Evolutionary conservation across 2,888 invertebrate species (phyloP).

Genomic region (Habroteleia sp.): DNA sequence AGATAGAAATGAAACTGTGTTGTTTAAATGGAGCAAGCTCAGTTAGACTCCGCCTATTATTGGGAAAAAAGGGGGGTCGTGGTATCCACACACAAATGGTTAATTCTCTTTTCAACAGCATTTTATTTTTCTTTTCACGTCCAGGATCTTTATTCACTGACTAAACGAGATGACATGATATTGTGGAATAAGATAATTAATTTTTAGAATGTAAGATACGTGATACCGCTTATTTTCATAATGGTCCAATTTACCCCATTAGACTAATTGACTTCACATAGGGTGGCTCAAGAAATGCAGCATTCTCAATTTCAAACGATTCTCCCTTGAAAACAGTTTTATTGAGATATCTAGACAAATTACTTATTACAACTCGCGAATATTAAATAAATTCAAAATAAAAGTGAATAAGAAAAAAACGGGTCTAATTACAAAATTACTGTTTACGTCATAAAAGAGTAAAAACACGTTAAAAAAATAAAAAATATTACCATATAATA

Average conservation of each 20-base stretch:
- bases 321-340: no score
- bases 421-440: no score
- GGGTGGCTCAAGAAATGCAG: no score
- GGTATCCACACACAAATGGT: conserved; percentile 4
- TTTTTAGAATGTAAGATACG: not conserved
- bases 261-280: not conserved
- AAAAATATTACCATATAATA: no score
- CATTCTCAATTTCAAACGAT: no score
- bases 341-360: no score
- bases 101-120: conserved; percentile 4
- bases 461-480: no score
- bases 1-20: not conserved
- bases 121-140: not conserved
- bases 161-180: not conserved
- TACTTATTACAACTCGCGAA: no score
- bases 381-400: no score
- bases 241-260: not conserved
- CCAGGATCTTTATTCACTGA: not conserved
- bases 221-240: not conserved
- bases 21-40: conserved; percentile 17
- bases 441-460: no score
- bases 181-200: not conserved
- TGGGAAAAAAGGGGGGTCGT: not conserved
- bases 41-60: conserved; percentile 1
- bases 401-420: no score